These are phyloP conservation scores for Drosophila rellima DNA, from an alignment of 2,888 invertebrate genomes.

Conservation along the genomic window DNA sequence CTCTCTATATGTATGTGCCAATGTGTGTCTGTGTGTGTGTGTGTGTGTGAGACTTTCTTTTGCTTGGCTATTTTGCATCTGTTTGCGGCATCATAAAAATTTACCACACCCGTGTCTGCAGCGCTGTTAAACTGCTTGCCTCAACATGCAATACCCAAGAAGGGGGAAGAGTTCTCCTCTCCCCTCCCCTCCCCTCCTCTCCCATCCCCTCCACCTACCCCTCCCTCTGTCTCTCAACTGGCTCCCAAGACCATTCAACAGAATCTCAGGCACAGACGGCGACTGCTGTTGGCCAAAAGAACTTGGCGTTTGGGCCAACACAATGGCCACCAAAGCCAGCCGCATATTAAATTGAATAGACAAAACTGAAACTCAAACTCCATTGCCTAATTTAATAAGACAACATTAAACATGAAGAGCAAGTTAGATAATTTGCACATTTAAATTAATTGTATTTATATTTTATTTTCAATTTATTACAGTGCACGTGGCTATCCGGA, in stretches of 20 bases:
- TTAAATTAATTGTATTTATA: constrained; percentile 6
- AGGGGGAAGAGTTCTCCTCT: too few relatives aligned
- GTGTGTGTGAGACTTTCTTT: constrained; percentile 55
- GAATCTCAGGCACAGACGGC: constrained; percentile 54
- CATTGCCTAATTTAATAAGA: constrained; percentile 51
- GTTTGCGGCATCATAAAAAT: constrained; percentile 81
- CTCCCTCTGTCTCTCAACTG: too few relatives aligned
- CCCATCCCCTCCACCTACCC: too few relatives aligned
- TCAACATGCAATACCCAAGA: constrained; percentile 54
- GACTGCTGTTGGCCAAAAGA: constrained; percentile 52
- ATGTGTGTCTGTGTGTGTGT: constrained; percentile 16
- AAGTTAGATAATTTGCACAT: not conserved
- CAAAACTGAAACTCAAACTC: constrained; percentile 42
- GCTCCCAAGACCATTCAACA: constrained; percentile 32
- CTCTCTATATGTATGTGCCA: constrained; percentile 6
- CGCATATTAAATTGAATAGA: constrained; percentile 71
- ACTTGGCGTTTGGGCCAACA: constrained; percentile 46
- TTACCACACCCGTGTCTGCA: constrained; percentile 76
- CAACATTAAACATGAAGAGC: constrained; percentile 8
- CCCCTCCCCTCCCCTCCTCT: not conserved
- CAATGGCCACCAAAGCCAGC: constrained; percentile 44
- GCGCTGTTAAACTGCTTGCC: constrained; percentile 72
- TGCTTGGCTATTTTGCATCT: constrained; percentile 74
- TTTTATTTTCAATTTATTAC: constrained; percentile 12
- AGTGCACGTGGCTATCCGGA: constrained; percentile 92